phyloP scores from a whole-genome alignment of 2,113 vertebrate genomes.

The Ctenomys sociabilis region DNA sequence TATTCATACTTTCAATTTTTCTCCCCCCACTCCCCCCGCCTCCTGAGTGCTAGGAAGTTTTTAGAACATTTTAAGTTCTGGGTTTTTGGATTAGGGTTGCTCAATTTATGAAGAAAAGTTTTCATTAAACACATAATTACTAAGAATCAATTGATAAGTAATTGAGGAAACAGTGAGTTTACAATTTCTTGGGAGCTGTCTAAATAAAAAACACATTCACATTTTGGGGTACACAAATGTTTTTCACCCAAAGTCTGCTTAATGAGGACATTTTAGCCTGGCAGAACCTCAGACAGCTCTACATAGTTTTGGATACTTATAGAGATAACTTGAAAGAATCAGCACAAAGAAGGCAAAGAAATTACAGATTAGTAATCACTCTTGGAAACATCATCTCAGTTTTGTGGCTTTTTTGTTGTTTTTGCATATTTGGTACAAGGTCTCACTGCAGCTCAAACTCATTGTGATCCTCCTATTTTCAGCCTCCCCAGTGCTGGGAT shows the following conservation, averaged over 20 bases:
- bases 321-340: constrained; percentile 34
- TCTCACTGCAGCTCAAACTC: no score
- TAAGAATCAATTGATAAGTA: constrained; percentile 58
- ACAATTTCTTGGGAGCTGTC: not conserved
- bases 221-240: constrained; percentile 20
- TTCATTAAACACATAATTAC: constrained; percentile 30
- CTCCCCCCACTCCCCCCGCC: no score
- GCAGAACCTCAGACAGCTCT: not conserved
- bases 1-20: not conserved
- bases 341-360: constrained; percentile 45
- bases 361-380: constrained; percentile 33
- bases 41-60: not conserved
- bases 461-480: no score
- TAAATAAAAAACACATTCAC: constrained; percentile 4
- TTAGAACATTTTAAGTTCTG: not conserved
- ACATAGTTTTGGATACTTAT: not conserved
- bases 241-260: constrained; percentile 47
- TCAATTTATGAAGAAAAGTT: not conserved
- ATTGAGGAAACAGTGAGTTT: not conserved
- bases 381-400: not conserved
- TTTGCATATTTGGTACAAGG: no score
- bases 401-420: no score
- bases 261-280: constrained; percentile 4
- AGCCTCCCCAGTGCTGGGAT: no score
- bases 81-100: not conserved